Base-by-base conservation (phyloP, 2,888 invertebrate genomes). In the Eilema griseolum region DNA sequence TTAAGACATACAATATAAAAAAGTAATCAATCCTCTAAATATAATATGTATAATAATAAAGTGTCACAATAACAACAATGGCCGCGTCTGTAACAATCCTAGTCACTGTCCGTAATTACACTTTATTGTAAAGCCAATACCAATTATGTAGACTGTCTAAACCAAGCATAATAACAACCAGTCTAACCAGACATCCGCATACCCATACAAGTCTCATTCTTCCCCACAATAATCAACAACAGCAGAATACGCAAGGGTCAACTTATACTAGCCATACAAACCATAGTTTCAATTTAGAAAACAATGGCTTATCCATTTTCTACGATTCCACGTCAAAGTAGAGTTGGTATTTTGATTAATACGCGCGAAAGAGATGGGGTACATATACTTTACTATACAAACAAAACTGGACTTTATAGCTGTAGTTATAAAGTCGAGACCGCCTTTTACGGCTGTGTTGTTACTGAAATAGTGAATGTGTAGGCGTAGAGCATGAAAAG, bases 241-340 rank as follows among this genome's bases (percentile, higher is more conserved):
- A 62, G 65, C 68, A 74, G 69, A 74, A 75, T 71, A 74, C 67
- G 83, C 82, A 89, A 78, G 77, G 93, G 71, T 88, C 94, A 85
- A 71, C 81, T 75, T 84, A 88, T 62, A 79, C 80, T 86, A 89
- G 93, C 76, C 87, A 86, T 85, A 85, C 89, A 91, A 80, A 90
- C 92, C 90, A 92, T 93, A 92, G 93, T 94, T 95, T 94, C 95
- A 95, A 95, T 95, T 95, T 95, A 91, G 90, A 88, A 93, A 93
- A 95, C 95, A 95, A 95, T 94, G 89, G 93, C 94, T 93, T 95
- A 95, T 94, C 95, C 95, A 95, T 94, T 94, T 93, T 92, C 94
- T 91, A 90, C 91, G 91, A 93, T 92, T 94, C 94, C 87, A 92
- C 93, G 95, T 95, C 95, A 95, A 95, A 94, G 93, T 93, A 92